phyloP scores from a whole-genome alignment of 2,113 vertebrate species.

The Myxocyprinus asiaticus region DNA sequence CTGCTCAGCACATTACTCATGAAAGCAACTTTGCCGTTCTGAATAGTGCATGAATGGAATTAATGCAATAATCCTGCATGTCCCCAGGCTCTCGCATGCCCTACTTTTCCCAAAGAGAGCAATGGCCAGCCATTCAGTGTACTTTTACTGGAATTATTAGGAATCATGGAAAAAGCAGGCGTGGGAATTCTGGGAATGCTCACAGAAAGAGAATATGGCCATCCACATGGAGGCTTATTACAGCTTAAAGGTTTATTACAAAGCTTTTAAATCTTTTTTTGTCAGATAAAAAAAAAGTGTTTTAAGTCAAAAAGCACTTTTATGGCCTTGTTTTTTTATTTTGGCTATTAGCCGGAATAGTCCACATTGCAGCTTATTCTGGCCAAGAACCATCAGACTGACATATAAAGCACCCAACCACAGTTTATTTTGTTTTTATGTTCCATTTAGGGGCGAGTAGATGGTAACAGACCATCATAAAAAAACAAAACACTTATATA shows the following conservation, averaged over 20 bases:
- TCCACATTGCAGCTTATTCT: too few relatives aligned
- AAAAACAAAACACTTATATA: too few relatives aligned
- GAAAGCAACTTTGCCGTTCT: conserved; percentile 52
- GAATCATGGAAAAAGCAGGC: neutral
- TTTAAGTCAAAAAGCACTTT: too few relatives aligned
- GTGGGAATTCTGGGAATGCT: conserved; percentile 16
- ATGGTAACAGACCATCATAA: too few relatives aligned
- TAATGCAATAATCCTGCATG: conserved; percentile 52
- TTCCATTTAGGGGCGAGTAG: too few relatives aligned
- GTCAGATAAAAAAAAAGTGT: too few relatives aligned
- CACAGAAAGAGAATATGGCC: neutral
- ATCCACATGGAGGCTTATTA: conserved; percentile 3
- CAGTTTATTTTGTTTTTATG: too few relatives aligned
- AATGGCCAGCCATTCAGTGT: conserved; percentile 9
- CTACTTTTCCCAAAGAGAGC: conserved; percentile 48
- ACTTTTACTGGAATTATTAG: conserved; percentile 19
- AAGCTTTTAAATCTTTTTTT: neutral
- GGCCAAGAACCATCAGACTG: too few relatives aligned
- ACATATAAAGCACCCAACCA: too few relatives aligned
- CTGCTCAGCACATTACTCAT: conserved; percentile 42
- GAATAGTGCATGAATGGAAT: conserved; percentile 55
- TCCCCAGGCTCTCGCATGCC: conserved; percentile 47
- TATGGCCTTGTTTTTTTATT: too few relatives aligned
- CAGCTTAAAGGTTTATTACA: neutral
- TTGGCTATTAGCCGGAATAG: too few relatives aligned